phyloP scores from a whole-genome alignment of 2,888 invertebrate genomes.

The Pantelozetes paolii region DNA sequence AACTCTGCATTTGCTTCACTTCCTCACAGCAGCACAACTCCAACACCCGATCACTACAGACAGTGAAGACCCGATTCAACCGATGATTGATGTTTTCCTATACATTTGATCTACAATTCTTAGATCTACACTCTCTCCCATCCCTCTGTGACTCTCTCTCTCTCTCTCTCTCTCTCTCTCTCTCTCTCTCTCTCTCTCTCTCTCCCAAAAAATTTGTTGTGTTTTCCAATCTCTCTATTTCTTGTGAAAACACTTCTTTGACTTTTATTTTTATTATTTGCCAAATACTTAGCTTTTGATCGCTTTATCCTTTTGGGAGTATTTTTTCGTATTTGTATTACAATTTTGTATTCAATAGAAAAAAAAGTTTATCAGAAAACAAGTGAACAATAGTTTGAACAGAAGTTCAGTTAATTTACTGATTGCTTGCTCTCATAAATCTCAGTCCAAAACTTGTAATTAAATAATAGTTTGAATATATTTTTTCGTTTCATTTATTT shows the following conservation, averaged over 20 bases:
- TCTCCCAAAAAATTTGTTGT: too few species aligned
- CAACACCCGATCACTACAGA: constrained; percentile 20
- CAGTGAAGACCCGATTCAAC: not conserved
- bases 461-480: constrained; percentile 16
- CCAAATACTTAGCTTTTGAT: constrained; percentile 25
- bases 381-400: not conserved
- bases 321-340: constrained; percentile 27
- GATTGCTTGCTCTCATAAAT: constrained; percentile 4
- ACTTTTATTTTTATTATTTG: constrained; percentile 13
- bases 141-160: not conserved
- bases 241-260: not conserved
- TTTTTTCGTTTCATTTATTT: not conserved
- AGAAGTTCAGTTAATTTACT: constrained; percentile 15
- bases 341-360: constrained; percentile 13
- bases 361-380: not conserved
- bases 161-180: constrained; percentile 27
- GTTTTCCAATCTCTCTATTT: too few species aligned
- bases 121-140: not conserved
- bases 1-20: constrained; percentile 22
- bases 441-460: constrained; percentile 1
- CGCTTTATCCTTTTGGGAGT: constrained; percentile 14
- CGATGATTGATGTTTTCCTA: constrained; percentile 35
- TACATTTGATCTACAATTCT: constrained; percentile 25
- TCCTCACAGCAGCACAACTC: constrained; percentile 25
- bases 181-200: constrained; percentile 29